These are phyloP conservation scores for Onchidella celtica DNA, from an alignment of 2,888 invertebrate species.

Conservation along the genomic window DNA sequence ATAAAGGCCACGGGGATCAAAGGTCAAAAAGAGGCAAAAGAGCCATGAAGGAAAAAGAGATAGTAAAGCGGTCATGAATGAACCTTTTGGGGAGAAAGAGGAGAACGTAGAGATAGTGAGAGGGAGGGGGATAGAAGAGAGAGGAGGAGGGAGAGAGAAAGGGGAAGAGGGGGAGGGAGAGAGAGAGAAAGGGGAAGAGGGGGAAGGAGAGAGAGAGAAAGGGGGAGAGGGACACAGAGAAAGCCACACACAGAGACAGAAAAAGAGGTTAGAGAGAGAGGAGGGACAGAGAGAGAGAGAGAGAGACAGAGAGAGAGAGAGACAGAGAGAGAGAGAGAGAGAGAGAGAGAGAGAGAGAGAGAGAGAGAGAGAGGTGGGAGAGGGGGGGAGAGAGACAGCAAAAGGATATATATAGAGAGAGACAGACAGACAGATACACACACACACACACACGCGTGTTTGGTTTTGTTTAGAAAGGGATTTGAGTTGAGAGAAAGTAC, in stretches of 20 bases:
- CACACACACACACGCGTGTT: no score
- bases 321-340: background rate
- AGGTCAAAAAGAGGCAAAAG: no score
- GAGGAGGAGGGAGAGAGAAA: conserved; percentile 24
- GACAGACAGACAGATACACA: conserved; percentile 28
- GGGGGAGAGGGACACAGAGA: background rate
- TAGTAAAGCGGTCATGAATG: no score
- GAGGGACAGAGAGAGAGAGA: background rate
- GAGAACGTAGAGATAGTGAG: conserved; percentile 1
- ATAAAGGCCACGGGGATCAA: no score
- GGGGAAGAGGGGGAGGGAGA: conserved; percentile 13
- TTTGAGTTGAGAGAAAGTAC: no score
- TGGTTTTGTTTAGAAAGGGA: no score
- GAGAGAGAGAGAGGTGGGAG: conserved; percentile 6
- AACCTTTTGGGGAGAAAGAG: conserved; percentile 6
- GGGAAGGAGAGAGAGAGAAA: conserved; percentile 11
- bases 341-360: background rate
- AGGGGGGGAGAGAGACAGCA: no score
- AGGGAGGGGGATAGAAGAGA: background rate
- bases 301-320: background rate
- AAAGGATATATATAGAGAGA: no score
- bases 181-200: conserved; percentile 6
- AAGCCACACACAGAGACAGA: background rate
- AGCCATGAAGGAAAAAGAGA: no score
- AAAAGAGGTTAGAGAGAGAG: conserved; percentile 2